Evolutionary conservation across 2,888 invertebrate species (phyloP).

Genomic region (Nebria salina): DNA sequence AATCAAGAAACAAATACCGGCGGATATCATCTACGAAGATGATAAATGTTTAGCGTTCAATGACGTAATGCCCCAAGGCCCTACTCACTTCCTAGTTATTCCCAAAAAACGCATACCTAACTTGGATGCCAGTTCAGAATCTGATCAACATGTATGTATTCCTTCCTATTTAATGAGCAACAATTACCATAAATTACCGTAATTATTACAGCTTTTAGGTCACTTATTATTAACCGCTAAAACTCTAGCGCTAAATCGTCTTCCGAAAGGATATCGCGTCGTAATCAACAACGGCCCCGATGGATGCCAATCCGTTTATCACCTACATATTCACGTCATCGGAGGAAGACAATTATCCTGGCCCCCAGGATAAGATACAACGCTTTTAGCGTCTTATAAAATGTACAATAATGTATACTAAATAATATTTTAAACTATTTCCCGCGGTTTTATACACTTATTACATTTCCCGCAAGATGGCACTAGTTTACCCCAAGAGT

Average conservation of each 20-base stretch:
- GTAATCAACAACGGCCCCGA: slow-evolving; percentile 83
- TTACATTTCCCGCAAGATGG: too few relatives aligned
- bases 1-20: slow-evolving; percentile 79
- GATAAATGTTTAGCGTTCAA: slow-evolving; percentile 83
- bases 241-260: slow-evolving; percentile 70
- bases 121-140: slow-evolving; percentile 69
- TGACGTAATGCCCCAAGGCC: slow-evolving; percentile 83
- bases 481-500: too few relatives aligned
- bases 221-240: slow-evolving; percentile 76
- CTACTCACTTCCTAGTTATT: slow-evolving; percentile 85
- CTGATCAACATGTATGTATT: slow-evolving; percentile 65
- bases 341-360: slow-evolving; percentile 78
- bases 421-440: too few relatives aligned
- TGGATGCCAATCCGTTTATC: slow-evolving; percentile 86
- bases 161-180: not conserved
- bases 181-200: not conserved
- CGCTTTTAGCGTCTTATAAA: not conserved
- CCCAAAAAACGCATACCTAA: slow-evolving; percentile 78
- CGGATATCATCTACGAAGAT: slow-evolving; percentile 85
- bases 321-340: slow-evolving; percentile 83
- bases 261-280: slow-evolving; percentile 76
- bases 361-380: slow-evolving; percentile 55
- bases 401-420: too few relatives aligned
- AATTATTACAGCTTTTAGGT: slow-evolving; percentile 70
- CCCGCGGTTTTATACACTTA: too few relatives aligned